Evolutionary conservation across 2,888 invertebrate genomes (phyloP).

Genomic region (Mythimna ferrago): DNA sequence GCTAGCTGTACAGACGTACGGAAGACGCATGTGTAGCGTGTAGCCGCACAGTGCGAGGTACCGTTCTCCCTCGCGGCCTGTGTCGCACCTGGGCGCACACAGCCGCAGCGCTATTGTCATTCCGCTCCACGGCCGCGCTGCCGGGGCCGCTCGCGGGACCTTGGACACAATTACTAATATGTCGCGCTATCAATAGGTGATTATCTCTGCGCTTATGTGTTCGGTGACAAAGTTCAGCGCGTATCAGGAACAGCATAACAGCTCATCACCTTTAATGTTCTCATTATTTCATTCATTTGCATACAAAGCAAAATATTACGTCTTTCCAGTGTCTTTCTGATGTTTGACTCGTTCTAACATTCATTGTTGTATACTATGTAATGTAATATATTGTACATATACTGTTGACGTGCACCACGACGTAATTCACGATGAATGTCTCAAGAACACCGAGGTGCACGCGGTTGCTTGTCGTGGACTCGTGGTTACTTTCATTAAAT

Average conservation of each 20-base stretch:
- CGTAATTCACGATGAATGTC: too few relatives aligned
- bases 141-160: neutral
- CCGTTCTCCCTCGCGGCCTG: too few relatives aligned
- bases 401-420: too few relatives aligned
- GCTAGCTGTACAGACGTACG: too few relatives aligned
- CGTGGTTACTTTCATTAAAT: too few relatives aligned
- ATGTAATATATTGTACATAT: too few relatives aligned
- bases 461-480: too few relatives aligned
- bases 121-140: neutral
- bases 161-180: neutral
- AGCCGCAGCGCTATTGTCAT: neutral
- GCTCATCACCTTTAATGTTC: slow-evolving; percentile 25
- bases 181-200: slow-evolving; percentile 22
- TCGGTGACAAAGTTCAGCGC: slow-evolving; percentile 40
- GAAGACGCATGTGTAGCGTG: too few relatives aligned
- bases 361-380: neutral
- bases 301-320: slow-evolving; percentile 20
- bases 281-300: slow-evolving; percentile 32
- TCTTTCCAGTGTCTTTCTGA: neutral
- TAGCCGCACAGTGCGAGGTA: too few relatives aligned
- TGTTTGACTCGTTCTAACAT: slow-evolving; percentile 8
- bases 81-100: neutral
- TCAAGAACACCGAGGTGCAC: too few relatives aligned
- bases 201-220: neutral
- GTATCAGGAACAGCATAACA: slow-evolving; percentile 30